Evolutionary conservation across 2,888 invertebrate species (phyloP), one percentile per base, ranked within the genome.

Genomic region (Andricus quercusramuli): DNA sequence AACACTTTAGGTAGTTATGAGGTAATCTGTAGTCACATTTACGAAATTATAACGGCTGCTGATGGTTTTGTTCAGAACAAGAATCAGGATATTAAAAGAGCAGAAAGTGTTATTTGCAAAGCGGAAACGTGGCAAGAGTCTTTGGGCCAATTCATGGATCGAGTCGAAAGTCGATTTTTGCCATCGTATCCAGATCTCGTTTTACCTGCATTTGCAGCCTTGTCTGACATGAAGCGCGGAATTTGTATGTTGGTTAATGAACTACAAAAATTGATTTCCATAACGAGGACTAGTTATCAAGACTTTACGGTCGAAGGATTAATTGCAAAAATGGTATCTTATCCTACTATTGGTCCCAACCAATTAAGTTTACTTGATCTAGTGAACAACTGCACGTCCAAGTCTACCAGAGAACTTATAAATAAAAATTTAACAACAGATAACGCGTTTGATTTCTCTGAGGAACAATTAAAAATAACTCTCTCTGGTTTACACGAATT

Each of bases 171-270:
- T 4, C 92, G 91, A 0, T 96, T 95, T 89, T 93, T 94, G 0
- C 93, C 94, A 3, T 95, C 95, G n/a, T 98, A 97, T 90, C 96
- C 96, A 0, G 98, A 98, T 90, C 93, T 98, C 78, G 94, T 96
- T 0, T 94, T 95, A 82, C 97, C 97, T 0, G 93, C 98, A 25
- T 93, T 96, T 76, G 94, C 94, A 79, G 96, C 96, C 0, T 90
- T 97, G 11, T 94, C 95, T 0, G 96, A 96, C 93, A 94, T 97
- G 81, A 93, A 94, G 2, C 95, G 95, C 84, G 96, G 96, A 3
- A 93, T 96, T 32, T 94, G 94, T 65, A 91, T 94, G 20, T 88
- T 96, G 29, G 94, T 94, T 70, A 94, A 94, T 78, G 91, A 95
- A 68, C 91, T 95, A 2, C 93, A 90, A 74, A 95, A 95, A 87